phyloP scores from a whole-genome alignment of 2,797 vertebrate species.

The Gymnodraco acuticeps region DNA sequence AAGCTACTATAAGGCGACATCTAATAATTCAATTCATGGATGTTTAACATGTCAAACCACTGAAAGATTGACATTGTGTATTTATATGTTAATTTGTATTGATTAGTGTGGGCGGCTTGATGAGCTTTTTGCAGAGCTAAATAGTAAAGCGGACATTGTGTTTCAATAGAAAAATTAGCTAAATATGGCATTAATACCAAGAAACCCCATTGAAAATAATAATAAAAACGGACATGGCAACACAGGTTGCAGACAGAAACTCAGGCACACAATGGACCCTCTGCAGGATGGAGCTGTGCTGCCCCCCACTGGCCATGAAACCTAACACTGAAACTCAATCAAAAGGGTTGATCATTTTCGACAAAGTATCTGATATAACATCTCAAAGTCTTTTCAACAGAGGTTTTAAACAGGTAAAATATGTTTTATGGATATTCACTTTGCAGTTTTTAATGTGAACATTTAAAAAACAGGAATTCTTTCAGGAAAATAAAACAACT shows the following conservation, averaged over 20 bases:
- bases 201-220: background rate
- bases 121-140: too few relatives aligned
- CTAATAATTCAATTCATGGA: too few relatives aligned
- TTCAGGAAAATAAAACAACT: too few relatives aligned
- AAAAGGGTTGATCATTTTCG: too few relatives aligned
- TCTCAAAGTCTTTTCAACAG: background rate
- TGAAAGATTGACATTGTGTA: background rate
- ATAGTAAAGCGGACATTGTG: background rate
- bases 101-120: too few relatives aligned
- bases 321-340: background rate
- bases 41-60: too few relatives aligned
- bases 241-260: background rate
- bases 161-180: background rate
- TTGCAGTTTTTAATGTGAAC: background rate
- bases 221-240: slow-evolving; percentile 39
- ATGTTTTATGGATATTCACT: background rate
- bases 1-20: too few relatives aligned
- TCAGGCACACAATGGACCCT: slow-evolving; percentile 13
- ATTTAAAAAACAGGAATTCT: background rate
- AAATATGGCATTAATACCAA: background rate
- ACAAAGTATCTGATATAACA: background rate
- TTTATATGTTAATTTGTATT: background rate
- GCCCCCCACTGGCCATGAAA: background rate
- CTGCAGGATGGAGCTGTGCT: slow-evolving; percentile 12
- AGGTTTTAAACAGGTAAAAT: background rate